Conservation (phyloP, 2,888 invertebrate species). For the Ophion ellenae region DNA sequence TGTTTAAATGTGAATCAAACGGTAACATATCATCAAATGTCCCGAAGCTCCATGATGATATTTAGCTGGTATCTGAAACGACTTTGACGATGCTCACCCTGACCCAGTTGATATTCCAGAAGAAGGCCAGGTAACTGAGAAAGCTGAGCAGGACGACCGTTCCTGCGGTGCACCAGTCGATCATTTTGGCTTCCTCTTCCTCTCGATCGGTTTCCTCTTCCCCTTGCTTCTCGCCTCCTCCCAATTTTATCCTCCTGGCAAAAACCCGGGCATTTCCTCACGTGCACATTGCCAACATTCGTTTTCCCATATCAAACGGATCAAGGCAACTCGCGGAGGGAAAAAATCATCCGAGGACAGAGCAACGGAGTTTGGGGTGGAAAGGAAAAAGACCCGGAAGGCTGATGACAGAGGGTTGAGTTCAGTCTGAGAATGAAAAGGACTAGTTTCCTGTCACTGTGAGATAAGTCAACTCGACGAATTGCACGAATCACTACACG, state of each 20-base stretch:
- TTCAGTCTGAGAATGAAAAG: no score
- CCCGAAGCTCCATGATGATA: no score
- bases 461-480: no score
- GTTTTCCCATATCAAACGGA: not conserved
- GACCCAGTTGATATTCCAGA: conserved; percentile 79
- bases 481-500: no score
- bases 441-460: no score
- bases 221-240: not conserved
- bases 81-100: conserved; percentile 73
- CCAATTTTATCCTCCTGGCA: not conserved
- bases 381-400: not conserved
- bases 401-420: no score
- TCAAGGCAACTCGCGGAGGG: not conserved
- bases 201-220: conserved; percentile 25
- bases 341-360: not conserved
- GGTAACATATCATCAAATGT: no score
- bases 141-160: conserved; percentile 66
- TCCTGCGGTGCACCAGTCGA: conserved; percentile 71
- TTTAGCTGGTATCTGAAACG: not conserved
- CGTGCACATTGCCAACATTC: not conserved
- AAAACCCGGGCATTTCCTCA: not conserved
- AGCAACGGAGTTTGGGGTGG: not conserved
- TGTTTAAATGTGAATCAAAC: no score
- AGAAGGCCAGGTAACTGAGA: conserved; percentile 75
- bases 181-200: conserved; percentile 67